phyloP scores from a whole-genome alignment of 1,140 invertebrate species.

The Streblospio benedicti region DNA sequence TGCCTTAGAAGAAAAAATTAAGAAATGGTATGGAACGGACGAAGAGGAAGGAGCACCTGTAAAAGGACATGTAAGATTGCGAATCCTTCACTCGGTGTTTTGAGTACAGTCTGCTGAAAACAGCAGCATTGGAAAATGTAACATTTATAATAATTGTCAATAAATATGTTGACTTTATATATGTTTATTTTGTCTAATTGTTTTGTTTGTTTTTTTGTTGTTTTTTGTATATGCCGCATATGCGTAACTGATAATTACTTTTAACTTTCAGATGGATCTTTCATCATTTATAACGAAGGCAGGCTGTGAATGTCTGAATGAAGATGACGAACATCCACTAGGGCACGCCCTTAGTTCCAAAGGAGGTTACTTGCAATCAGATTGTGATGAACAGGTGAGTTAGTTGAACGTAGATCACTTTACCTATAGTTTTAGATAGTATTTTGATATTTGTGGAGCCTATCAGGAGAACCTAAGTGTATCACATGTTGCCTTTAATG shows the following conservation, averaged over 20 bases:
- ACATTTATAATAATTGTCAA: neutral
- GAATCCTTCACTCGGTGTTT: neutral
- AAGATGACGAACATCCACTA: slow-evolving; percentile 84
- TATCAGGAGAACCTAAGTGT: too few species aligned
- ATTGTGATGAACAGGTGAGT: slow-evolving; percentile 47
- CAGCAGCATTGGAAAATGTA: neutral
- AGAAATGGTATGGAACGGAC: slow-evolving; percentile 69
- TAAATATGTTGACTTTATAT: neutral
- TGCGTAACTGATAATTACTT: slow-evolving; percentile 9
- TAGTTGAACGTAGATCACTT: neutral
- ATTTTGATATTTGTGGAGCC: too few species aligned
- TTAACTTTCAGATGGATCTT: slow-evolving; percentile 72
- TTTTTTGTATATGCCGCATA: neutral
- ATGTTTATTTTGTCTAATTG: neutral
- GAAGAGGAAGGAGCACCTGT: slow-evolving; percentile 36
- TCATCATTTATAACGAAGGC: slow-evolving; percentile 72
- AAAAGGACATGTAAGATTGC: slow-evolving; percentile 14
- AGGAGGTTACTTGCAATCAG: slow-evolving; percentile 55
- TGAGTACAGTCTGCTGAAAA: neutral
- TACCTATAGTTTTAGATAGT: too few species aligned
- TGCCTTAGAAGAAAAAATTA: slow-evolving; percentile 77
- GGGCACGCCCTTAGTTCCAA: slow-evolving; percentile 60
- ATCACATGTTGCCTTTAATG: too few species aligned
- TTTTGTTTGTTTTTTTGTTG: neutral
- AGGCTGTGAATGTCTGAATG: slow-evolving; percentile 93